Evolutionary conservation across 2,113 vertebrate genomes (phyloP).

Genomic region (Gymnogyps californianus): DNA sequence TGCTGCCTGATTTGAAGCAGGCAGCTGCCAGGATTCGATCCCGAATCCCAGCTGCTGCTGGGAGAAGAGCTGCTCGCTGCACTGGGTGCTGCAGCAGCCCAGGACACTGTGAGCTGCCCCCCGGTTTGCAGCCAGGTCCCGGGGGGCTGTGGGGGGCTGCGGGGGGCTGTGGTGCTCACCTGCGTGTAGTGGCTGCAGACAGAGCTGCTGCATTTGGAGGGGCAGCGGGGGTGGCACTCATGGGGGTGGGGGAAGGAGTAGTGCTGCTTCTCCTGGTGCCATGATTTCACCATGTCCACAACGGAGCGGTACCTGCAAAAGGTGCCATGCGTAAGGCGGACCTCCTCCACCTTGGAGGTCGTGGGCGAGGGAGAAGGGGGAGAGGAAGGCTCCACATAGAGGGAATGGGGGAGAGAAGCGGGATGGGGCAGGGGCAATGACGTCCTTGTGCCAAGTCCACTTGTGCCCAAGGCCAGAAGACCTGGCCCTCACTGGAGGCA

Average conservation of each 20-base stretch:
- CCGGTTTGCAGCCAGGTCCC: fast-evolving
- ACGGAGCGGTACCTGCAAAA: slow-evolving; percentile 77
- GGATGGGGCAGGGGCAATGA: no score
- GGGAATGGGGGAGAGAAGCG: background rate
- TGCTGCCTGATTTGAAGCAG: background rate
- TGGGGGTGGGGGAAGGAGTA: slow-evolving; percentile 76
- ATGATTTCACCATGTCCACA: slow-evolving; percentile 81
- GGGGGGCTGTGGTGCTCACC: slow-evolving; percentile 56
- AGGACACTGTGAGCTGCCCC: background rate
- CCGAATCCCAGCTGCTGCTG: background rate
- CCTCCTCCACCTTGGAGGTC: background rate
- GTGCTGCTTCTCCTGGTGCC: slow-evolving; percentile 83
- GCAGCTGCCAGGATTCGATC: background rate
- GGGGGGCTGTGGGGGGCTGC: background rate
- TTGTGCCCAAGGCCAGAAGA: background rate
- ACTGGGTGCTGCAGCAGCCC: background rate
- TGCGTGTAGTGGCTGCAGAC: slow-evolving; percentile 91
- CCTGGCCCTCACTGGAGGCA: background rate
- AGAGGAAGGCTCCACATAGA: background rate
- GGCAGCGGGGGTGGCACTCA: slow-evolving; percentile 73
- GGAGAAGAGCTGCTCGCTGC: background rate
- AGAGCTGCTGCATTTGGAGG: slow-evolving; percentile 77
- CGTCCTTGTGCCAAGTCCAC: background rate
- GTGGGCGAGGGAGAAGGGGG: fast-evolving
- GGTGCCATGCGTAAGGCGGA: fast-evolving